Evolutionary conservation across 2,113 vertebrate species (phyloP).

Genomic region (Delphinapterus leucas): DNA sequence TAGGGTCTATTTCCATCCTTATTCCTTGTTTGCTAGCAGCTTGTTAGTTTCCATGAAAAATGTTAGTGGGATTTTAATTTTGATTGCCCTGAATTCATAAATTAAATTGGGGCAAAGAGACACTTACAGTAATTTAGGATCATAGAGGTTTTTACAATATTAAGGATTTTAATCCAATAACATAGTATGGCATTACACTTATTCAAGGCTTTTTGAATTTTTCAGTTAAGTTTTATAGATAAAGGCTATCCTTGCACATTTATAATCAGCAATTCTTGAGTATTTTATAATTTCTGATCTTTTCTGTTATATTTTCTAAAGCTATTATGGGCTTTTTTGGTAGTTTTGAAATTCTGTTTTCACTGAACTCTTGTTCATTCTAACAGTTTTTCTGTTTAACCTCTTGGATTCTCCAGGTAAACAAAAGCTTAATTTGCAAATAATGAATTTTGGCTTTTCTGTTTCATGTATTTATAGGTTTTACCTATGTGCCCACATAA

Average conservation of each 20-base stretch:
- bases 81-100: not conserved
- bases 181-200: not conserved
- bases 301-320: slow-evolving; percentile 4
- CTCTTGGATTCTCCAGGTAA: not conserved
- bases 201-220: not conserved
- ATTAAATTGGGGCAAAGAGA: not conserved
- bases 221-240: not conserved
- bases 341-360: not conserved
- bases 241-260: not conserved
- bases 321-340: not conserved
- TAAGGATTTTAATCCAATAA: not conserved
- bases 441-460: not conserved
- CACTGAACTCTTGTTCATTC: not conserved
- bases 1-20: not conserved
- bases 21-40: not conserved
- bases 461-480: not conserved
- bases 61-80: not conserved
- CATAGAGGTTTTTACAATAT: not conserved
- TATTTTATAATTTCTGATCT: not conserved
- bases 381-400: slow-evolving; percentile 18
- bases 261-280: not conserved
- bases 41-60: not conserved
- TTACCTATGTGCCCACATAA: not conserved
- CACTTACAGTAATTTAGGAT: not conserved
- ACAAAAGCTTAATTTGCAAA: not conserved